Base-by-base conservation (phyloP, 2,797 vertebrate genomes). In the Pteropus rufus region DNA sequence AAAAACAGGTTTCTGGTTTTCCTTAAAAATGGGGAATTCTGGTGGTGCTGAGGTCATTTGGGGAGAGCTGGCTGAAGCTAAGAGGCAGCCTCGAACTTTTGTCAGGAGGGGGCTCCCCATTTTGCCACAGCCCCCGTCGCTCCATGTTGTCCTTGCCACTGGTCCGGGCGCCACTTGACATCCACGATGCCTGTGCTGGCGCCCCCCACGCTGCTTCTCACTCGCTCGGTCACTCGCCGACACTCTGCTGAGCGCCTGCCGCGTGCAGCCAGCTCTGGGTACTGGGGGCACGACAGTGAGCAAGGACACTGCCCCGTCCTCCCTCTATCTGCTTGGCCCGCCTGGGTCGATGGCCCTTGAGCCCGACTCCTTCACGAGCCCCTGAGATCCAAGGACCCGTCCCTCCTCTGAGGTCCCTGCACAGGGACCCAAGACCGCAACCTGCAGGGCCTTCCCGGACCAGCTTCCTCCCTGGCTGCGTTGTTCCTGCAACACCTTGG, bases 41-140 rank as follows among this genome's bases (percentile, higher is more conserved):
- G 44, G n/a, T 7, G 36, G 2, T 1, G 2, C 5, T 23, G 46
- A n/a, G 29, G 19, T 23, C 23, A 21, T 67, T 12, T 18, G 60
- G 2, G 14, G 52, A 31, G 9, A 31, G 52, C 49, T 4, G 67
- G 19, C 62, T 41, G 52, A 1, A 5, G 29, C 52, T n/a, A 34
- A 36, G 6, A 9, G 62, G 46, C 9, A 7, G 36, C 34, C 36
- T 19, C 34, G 10, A 5, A 15, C 9, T 52, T 8, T 18, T 3
- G 36, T 3, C 2, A 44, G 56, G 18, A 1, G 14, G 3, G 31
- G 1, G 4, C 29, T 21, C 79, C 14, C 44, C 7, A 3, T n/a
- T 39, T 64, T 39, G 44, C 72, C 24, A 4, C 44, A 16, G 72
- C 23, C n/a, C 24, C 52, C 29, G 6, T 26, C 26, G 1, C 19